These are phyloP conservation scores for Leucopsar rothschildi DNA, from an alignment of 2,113 vertebrate genomes.

Conservation along the genomic window DNA sequence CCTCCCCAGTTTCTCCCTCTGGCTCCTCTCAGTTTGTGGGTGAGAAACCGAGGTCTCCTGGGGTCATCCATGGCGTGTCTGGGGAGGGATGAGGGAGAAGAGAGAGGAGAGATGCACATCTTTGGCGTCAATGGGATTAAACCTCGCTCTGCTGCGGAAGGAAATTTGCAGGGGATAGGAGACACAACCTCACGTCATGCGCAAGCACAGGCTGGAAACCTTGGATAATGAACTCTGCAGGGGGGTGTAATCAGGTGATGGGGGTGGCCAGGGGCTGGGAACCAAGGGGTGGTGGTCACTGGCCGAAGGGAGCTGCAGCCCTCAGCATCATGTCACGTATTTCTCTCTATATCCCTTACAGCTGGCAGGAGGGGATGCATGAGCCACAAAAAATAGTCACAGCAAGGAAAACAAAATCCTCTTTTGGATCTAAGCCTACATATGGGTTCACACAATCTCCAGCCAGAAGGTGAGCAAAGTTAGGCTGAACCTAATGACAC, in stretches of 20 bases:
- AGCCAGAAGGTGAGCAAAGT: background rate
- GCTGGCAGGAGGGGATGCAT: background rate
- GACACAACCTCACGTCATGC: accelerated
- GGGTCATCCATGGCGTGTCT: background rate
- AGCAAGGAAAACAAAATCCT: background rate
- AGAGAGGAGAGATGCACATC: background rate
- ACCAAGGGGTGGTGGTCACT: accelerated
- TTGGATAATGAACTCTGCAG: background rate
- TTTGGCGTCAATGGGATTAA: background rate
- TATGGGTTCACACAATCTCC: background rate
- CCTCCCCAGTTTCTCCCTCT: background rate
- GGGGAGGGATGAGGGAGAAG: background rate
- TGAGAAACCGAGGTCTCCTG: background rate
- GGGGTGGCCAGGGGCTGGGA: background rate
- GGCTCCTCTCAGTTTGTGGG: background rate
- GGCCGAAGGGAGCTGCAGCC: background rate
- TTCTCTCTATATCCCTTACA: background rate
- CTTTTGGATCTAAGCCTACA: background rate
- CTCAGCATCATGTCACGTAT: background rate
- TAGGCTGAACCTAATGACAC: background rate
- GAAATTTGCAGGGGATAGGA: background rate
- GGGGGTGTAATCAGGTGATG: background rate
- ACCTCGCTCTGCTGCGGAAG: background rate
- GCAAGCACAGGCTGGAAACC: background rate
- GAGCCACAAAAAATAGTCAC: background rate